A percentile compares a stretch with the other conserved stretches of the same genome.
These are phyloP conservation scores for Acropora tenuis DNA, from an alignment of 64 coral and sea anemone genomes.

Conservation along the genomic window DNA sequence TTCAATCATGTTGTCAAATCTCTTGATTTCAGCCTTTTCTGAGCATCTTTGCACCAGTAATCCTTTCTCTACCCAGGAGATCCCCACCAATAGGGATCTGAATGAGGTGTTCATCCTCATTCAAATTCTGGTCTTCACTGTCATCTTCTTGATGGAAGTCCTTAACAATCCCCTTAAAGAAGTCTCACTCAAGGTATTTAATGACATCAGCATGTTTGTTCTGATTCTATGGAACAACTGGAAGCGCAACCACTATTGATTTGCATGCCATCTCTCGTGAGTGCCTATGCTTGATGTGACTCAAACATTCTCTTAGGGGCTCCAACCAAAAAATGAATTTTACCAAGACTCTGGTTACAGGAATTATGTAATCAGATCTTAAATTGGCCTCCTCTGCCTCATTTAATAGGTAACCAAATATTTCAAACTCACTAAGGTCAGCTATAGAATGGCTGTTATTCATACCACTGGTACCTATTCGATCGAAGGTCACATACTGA, in stretches of 20 bases:
- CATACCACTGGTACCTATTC: neutral
- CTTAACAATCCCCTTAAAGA: too few relatives aligned
- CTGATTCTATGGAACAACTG: neutral
- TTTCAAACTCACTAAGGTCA: neutral
- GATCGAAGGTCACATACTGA: neutral
- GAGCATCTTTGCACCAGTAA: too few relatives aligned
- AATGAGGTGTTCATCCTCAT: too few relatives aligned
- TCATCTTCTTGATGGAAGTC: too few relatives aligned
- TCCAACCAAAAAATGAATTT: conserved; percentile 23
- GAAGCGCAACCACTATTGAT: conserved; percentile 11
- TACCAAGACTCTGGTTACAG: conserved; percentile 26
- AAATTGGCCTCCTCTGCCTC: neutral
- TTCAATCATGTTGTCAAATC: too few relatives aligned
- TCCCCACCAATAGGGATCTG: too few relatives aligned
- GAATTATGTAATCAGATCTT: conserved; percentile 30
- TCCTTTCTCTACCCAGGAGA: too few relatives aligned
- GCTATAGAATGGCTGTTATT: neutral
- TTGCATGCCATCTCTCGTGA: conserved; percentile 2
- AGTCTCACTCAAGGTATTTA: too few relatives aligned
- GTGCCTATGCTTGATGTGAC: conserved; percentile 20
- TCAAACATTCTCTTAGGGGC: conserved; percentile 18
- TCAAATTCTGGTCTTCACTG: too few relatives aligned
- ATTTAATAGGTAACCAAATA: conserved; percentile 10
- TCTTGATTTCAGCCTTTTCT: too few relatives aligned
- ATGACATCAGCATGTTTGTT: neutral